These are phyloP conservation scores for Platycheirus rosarum DNA, from an alignment of 2,888 invertebrate genomes.

Conservation along the genomic window DNA sequence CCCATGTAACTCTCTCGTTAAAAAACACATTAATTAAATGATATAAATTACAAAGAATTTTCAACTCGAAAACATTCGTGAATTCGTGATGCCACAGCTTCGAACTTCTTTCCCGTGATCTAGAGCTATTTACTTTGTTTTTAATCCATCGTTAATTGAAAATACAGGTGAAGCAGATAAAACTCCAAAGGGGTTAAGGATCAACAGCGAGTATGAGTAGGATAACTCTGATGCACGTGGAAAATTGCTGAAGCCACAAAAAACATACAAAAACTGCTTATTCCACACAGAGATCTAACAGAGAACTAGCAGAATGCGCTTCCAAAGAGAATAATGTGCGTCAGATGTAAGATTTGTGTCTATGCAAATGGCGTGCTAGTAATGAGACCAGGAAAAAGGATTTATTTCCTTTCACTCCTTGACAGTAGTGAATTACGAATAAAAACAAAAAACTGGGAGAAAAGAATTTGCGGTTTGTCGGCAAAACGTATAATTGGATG, in stretches of 20 bases:
- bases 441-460: conserved; percentile 9
- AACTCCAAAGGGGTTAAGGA: neutral
- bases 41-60: neutral
- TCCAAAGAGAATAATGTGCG: conserved; percentile 58
- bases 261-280: neutral
- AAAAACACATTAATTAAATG: neutral
- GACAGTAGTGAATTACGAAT: conserved; percentile 49
- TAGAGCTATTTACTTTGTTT: neutral
- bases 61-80: neutral
- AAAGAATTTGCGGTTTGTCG: conserved; percentile 57
- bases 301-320: conserved; percentile 23
- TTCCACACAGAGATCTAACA: conserved; percentile 5
- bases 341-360: conserved; percentile 66
- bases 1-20: no score
- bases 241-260: conserved; percentile 16
- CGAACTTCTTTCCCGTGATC: neutral
- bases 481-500: conserved; percentile 69
- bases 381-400: conserved; percentile 65
- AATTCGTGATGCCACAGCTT: neutral
- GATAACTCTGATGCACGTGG: neutral
- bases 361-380: conserved; percentile 65
- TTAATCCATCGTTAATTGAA: conserved; percentile 11
- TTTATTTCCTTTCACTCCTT: conserved; percentile 64
- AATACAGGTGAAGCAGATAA: neutral
- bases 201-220: neutral